Conservation (phyloP, 2,888 invertebrate species). For the Orthosia gothica region DNA sequence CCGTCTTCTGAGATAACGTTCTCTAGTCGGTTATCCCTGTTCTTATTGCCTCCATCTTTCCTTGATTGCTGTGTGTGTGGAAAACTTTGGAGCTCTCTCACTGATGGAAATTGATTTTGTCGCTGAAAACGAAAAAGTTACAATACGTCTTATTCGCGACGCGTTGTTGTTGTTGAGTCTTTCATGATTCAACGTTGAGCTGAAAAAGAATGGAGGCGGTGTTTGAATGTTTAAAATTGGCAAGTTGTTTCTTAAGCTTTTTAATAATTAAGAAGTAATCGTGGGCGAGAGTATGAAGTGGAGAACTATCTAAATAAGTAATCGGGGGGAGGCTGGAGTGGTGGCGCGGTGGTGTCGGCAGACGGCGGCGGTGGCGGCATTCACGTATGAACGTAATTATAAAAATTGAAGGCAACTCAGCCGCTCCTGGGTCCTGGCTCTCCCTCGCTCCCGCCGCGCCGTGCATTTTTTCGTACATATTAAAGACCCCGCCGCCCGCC, state of each 20-base stretch:
- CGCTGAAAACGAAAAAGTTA: constrained; percentile 84
- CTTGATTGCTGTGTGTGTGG: constrained; percentile 90
- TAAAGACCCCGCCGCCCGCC: constrained; percentile 87
- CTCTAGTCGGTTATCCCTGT: constrained; percentile 90
- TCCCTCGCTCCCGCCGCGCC: constrained; percentile 89
- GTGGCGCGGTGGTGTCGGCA: constrained; percentile 71
- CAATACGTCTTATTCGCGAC: constrained; percentile 79
- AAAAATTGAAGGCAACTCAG: constrained; percentile 91
- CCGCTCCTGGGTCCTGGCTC: constrained; percentile 83
- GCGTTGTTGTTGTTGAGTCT: constrained; percentile 68
- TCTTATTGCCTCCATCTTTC: constrained; percentile 90
- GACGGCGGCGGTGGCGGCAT: constrained; percentile 78
- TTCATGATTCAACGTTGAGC: constrained; percentile 37
- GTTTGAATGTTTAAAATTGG: constrained; percentile 50
- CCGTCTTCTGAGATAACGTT: constrained; percentile 91
- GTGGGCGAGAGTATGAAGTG: constrained; percentile 73
- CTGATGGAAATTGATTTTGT: constrained; percentile 88
- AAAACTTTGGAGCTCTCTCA: constrained; percentile 87
- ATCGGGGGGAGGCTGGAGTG: constrained; percentile 73
- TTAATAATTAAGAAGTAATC: constrained; percentile 83
- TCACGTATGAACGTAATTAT: constrained; percentile 93
- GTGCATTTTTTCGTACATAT: constrained; percentile 92
- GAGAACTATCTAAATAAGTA: constrained; percentile 85
- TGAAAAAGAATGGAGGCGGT: constrained; percentile 39
- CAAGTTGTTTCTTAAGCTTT: constrained; percentile 58